Evolutionary conservation across 2,113 vertebrate genomes (phyloP), one percentile per base, ranked within the genome.

Genomic region (Erythrolamprus reginae): DNA sequence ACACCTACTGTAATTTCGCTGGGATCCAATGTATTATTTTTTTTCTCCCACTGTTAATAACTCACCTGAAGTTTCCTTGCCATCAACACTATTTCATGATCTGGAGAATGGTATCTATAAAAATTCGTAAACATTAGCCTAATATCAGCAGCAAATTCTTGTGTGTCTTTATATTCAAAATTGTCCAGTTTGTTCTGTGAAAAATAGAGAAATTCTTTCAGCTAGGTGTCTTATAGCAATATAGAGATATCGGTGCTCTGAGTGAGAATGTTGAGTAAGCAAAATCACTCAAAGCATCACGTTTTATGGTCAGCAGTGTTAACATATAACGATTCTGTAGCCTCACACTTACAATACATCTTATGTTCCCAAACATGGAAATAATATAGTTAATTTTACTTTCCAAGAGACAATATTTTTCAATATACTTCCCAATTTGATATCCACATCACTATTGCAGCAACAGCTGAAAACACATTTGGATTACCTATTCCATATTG

Each of bases 41-140:
- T 56, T 28, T 7, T 5, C 5, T 1, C 26, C 26, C n/a, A 70
- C 23, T 84, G 21, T 87, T 90, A 28, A 56, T 10, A 45, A 24
- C 55, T 82, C 90, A 99, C 99, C 98, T 99, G 98, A 47, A 99
- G 97, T 94, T 97, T 98, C 93, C 97, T 97, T 92, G 98, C 99
- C 98, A 99, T 98, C 89, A 92, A 88, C 87, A 98, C 98, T 42
- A 98, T 96, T 94, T 99, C 98, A 70, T 97, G 97, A 28, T 97
- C 96, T 50, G 98, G 97, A 92, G 98, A 97, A 94, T 98, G 98
- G 89, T 94, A 97, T 94, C 97, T 98, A 94, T 98, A 99, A 94
- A 97, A 99, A 94, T 97, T 98, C 96, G 98, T 98, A 93, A 99
- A 99, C 98, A 99, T 99, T 92, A 98, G 94, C 87, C 98, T 97